Conservation (phyloP, 2,113 vertebrate species). For the Micronisus gabar region DNA sequence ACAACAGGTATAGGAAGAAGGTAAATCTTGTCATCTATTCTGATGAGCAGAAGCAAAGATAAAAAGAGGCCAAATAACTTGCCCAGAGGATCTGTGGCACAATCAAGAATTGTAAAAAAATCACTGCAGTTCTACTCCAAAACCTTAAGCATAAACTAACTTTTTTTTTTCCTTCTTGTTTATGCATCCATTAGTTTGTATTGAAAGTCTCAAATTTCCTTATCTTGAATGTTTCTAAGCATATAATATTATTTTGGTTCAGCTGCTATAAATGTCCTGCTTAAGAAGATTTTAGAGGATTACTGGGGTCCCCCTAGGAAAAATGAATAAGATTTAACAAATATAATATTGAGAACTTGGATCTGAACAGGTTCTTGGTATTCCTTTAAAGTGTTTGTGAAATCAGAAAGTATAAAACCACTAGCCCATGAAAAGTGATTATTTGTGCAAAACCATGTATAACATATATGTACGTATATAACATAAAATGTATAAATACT, state of each 20-base stretch:
- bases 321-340: background rate
- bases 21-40: background rate
- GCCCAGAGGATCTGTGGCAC: background rate
- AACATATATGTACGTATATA: background rate
- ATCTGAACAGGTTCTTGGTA: background rate
- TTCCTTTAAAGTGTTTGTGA: background rate
- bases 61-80: background rate
- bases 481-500: background rate
- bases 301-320: background rate
- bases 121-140: background rate
- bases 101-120: background rate
- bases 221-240: background rate
- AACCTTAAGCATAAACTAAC: background rate
- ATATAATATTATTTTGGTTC: background rate
- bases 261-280: background rate
- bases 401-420: background rate
- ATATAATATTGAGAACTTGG: background rate
- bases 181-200: background rate
- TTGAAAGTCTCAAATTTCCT: background rate
- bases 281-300: slow-evolving; percentile 25
- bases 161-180: background rate
- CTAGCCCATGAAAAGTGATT: background rate
- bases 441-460: background rate
- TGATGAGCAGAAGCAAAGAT: background rate
- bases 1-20: background rate